Percentiles rank a stretch among this genome's conserved stretches.
Evolutionary conservation across 2,888 invertebrate species (phyloP).

Genomic region (Pachliopta kotzebuea): DNA sequence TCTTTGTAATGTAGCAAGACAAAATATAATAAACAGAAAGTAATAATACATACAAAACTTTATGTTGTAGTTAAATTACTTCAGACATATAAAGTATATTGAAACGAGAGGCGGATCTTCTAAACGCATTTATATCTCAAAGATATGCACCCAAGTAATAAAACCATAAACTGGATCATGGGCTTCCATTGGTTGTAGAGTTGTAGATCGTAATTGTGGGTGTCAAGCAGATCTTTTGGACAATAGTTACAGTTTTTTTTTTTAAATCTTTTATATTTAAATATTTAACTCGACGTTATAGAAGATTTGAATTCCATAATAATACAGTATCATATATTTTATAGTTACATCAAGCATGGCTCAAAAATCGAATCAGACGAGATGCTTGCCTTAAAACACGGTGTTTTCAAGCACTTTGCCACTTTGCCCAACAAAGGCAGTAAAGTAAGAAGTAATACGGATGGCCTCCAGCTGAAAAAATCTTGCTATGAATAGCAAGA

Average conservation of each 20-base stretch:
- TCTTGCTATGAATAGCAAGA: background rate
- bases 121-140: background rate
- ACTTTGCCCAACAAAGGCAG: background rate
- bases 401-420: too few relatives aligned
- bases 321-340: too few relatives aligned
- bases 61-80: too few relatives aligned
- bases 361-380: too few relatives aligned
- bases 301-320: too few relatives aligned
- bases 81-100: background rate
- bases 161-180: background rate
- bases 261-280: too few relatives aligned
- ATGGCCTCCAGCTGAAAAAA: background rate
- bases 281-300: too few relatives aligned
- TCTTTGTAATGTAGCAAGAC: too few relatives aligned
- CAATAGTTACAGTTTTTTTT: background rate
- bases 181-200: constrained; percentile 1
- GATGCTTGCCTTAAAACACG: too few relatives aligned
- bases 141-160: background rate
- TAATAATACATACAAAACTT: too few relatives aligned
- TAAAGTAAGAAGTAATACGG: background rate
- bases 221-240: background rate
- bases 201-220: background rate
- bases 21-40: too few relatives aligned
- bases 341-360: too few relatives aligned
- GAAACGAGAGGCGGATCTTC: background rate